phyloP scores from a whole-genome alignment of 2,797 vertebrate genomes.

The Babyrousa celebensis region DNA sequence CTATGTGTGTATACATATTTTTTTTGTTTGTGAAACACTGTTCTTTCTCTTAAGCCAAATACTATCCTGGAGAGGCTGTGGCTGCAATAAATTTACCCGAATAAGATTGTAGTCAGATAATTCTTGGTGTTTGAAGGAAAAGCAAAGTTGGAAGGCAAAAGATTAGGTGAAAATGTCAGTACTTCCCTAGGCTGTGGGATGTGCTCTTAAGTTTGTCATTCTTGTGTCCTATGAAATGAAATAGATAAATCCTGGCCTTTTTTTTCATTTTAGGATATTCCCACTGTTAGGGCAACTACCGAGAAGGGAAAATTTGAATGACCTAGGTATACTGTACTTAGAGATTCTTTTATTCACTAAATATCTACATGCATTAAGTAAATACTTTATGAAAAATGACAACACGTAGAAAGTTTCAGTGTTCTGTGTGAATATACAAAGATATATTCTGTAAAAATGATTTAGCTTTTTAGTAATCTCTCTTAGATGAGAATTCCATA shows the following conservation, averaged over 20 bases:
- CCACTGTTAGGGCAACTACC: not conserved
- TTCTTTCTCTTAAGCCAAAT: slow-evolving; percentile 70
- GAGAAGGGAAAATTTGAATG: not conserved
- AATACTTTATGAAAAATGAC: not conserved
- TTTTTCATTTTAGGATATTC: slow-evolving; percentile 32
- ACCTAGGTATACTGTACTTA: not conserved
- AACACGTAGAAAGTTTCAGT: slow-evolving; percentile 33
- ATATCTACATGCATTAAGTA: not conserved
- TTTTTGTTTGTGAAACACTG: slow-evolving; percentile 43
- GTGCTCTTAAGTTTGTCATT: slow-evolving; percentile 53
- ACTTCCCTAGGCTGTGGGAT: not conserved
- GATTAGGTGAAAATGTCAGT: slow-evolving; percentile 57
- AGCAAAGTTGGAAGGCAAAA: slow-evolving; percentile 35
- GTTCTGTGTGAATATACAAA: slow-evolving; percentile 15
- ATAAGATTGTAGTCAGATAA: slow-evolving; percentile 31
- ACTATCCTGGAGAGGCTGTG: not conserved
- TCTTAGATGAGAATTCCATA: not conserved
- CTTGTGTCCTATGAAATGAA: not conserved
- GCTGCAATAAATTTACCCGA: slow-evolving; percentile 34
- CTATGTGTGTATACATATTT: not conserved
- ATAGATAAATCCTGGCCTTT: not conserved
- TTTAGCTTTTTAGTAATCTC: not conserved
- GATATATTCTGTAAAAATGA: not conserved
- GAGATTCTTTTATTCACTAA: slow-evolving; percentile 22
- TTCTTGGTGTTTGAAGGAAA: slow-evolving; percentile 47